Evolutionary conservation across 1,140 invertebrate genomes (phyloP).

Genomic region (Saccostrea echinata): DNA sequence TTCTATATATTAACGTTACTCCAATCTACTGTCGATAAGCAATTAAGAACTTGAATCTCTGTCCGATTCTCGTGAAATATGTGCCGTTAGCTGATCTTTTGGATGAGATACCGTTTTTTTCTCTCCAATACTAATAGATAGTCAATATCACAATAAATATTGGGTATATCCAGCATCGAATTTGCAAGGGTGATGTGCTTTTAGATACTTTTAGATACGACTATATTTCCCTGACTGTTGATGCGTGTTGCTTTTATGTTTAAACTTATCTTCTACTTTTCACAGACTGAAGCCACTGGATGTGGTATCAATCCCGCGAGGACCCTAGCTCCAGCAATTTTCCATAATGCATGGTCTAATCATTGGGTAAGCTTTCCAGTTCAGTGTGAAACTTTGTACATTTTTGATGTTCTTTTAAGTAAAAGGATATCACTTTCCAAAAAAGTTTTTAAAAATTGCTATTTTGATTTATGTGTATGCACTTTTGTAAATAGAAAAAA

Average conservation of each 20-base stretch:
- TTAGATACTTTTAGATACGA: background rate
- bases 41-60: background rate
- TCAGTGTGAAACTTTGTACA: background rate
- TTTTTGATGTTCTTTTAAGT: no score
- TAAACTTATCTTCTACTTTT: conserved; percentile 9
- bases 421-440: no score
- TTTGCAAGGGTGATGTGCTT: background rate
- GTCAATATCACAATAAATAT: conserved; percentile 8
- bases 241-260: background rate
- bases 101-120: background rate
- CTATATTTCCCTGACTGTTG: background rate
- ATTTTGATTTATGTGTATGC: no score
- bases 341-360: conserved; percentile 86
- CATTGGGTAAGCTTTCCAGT: conserved; percentile 84
- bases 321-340: conserved; percentile 73
- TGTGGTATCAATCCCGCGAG: conserved; percentile 70
- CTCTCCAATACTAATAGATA: background rate
- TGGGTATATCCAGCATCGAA: background rate
- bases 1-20: no score
- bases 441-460: no score
- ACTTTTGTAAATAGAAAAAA: no score
- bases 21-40: background rate
- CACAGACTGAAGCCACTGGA: conserved; percentile 66
- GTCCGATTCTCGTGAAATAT: background rate
- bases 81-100: background rate